Percentiles rank a stretch among this genome's conserved stretches.
These are phyloP conservation scores for Seriola dumerili DNA, from an alignment of 2,113 vertebrate species.

Conservation along the genomic window DNA sequence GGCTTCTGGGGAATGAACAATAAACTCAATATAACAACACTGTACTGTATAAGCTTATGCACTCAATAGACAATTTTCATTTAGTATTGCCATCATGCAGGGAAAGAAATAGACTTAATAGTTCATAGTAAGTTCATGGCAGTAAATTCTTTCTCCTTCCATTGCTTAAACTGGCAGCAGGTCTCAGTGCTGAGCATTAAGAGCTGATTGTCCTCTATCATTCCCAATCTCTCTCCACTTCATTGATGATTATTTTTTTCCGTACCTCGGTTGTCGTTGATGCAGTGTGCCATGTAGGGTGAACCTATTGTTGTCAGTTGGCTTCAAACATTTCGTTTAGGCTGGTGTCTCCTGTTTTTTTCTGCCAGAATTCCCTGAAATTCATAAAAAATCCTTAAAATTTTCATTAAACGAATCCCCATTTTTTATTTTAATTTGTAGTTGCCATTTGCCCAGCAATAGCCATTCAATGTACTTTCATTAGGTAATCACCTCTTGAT, in stretches of 20 bases:
- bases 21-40: slow-evolving; percentile 41
- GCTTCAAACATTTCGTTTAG: neutral
- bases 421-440: too few relatives aligned
- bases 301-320: neutral
- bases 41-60: neutral
- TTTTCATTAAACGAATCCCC: neutral
- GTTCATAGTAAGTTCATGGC: neutral
- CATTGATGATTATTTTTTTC: neutral
- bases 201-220: neutral
- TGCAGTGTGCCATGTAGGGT: neutral
- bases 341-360: neutral
- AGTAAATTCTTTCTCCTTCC: too few relatives aligned
- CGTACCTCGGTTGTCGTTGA: neutral
- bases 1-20: slow-evolving; percentile 34
- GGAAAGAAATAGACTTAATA: neutral
- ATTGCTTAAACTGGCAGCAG: neutral
- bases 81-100: neutral
- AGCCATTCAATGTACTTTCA: too few relatives aligned
- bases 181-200: neutral
- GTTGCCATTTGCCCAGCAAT: too few relatives aligned
- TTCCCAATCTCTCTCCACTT: neutral
- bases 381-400: neutral
- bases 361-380: neutral
- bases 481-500: too few relatives aligned
- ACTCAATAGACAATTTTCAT: slow-evolving; percentile 8